These are phyloP conservation scores for Pseudomyrmex gracilis DNA, from an alignment of 1,140 invertebrate species.

Conservation along the genomic window DNA sequence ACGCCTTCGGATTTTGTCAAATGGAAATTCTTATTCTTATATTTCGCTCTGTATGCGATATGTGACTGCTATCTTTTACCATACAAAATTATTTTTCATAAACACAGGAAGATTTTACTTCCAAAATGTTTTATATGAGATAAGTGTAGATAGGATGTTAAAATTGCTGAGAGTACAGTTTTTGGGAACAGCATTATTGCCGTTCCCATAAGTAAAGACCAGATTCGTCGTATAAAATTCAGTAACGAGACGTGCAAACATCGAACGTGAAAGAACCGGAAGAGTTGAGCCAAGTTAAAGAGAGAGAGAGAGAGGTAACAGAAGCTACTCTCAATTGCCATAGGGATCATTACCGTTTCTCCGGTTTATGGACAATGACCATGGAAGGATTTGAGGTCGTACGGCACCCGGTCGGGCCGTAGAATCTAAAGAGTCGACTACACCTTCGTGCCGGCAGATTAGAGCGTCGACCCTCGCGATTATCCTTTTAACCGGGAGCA, in stretches of 20 bases:
- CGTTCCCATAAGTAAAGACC: too few relatives aligned
- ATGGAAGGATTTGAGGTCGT: background rate
- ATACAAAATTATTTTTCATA: background rate
- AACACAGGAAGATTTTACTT: too few relatives aligned
- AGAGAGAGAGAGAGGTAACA: constrained; percentile 4
- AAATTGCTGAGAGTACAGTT: too few relatives aligned
- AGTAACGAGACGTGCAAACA: background rate
- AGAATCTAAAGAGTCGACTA: constrained; percentile 9
- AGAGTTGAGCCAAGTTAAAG: background rate
- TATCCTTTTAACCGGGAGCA: constrained; percentile 21
- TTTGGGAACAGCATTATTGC: too few relatives aligned
- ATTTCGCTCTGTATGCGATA: background rate
- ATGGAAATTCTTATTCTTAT: constrained; percentile 23
- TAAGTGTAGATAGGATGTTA: too few relatives aligned
- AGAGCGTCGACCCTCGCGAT: background rate
- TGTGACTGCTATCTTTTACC: too few relatives aligned
- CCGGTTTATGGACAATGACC: constrained; percentile 37
- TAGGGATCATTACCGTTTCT: constrained; percentile 51
- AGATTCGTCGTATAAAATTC: background rate
- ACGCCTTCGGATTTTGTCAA: background rate
- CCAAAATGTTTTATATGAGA: background rate
- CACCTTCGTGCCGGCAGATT: background rate
- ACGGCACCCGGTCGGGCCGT: constrained; percentile 20
- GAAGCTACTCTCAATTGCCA: constrained; percentile 27
- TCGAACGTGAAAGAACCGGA: background rate